Conservation (phyloP, 2,888 invertebrate species). For the Meiosimyza platycephala region DNA sequence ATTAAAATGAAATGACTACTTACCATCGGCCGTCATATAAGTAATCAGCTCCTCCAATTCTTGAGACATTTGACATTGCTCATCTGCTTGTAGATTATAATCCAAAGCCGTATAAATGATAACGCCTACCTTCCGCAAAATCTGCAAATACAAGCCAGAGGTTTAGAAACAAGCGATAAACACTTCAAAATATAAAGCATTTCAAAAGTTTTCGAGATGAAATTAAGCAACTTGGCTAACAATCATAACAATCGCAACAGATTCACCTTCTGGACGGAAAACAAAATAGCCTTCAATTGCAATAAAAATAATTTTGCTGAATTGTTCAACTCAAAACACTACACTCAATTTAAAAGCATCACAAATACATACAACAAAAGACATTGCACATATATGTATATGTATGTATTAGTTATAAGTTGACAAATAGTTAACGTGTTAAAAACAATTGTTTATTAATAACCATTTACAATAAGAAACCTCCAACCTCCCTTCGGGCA, state of each 20-base stretch:
- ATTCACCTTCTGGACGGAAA: background rate
- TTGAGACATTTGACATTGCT: constrained; percentile 87
- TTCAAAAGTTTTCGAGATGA: background rate
- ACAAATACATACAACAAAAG: background rate
- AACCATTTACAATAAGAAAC: constrained; percentile 1
- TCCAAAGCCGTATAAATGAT: constrained; percentile 91
- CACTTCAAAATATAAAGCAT: background rate
- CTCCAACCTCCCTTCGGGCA: background rate
- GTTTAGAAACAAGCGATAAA: constrained; percentile 4
- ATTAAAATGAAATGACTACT: constrained; percentile 50
- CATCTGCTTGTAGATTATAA: constrained; percentile 85
- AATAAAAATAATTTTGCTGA: background rate
- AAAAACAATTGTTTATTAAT: constrained; percentile 13
- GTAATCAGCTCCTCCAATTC: constrained; percentile 88
- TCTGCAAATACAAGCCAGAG: constrained; percentile 70
- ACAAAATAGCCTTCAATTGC: constrained; percentile 4
- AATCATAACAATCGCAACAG: background rate
- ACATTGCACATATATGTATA: background rate
- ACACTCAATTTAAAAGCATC: too few relatives aligned
- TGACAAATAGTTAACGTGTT: too few relatives aligned
- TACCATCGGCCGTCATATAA: constrained; percentile 82
- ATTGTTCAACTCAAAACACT: too few relatives aligned
- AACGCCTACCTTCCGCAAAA: constrained; percentile 83
- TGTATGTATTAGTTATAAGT: background rate
- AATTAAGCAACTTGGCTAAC: too few relatives aligned